Conservation (phyloP, 2,797 vertebrate genomes). For the Sebastes umbrosus region DNA sequence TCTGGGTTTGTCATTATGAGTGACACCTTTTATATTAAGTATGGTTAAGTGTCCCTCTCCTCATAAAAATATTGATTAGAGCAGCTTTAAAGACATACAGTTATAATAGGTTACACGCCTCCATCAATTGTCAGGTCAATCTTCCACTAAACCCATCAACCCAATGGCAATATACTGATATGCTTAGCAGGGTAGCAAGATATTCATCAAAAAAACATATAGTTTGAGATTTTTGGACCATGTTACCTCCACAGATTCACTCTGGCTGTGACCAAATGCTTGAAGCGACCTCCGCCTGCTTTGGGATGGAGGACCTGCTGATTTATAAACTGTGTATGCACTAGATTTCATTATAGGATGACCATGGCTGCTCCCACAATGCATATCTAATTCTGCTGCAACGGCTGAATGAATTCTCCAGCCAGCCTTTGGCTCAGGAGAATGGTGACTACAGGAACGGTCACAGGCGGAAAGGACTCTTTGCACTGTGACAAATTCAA, state of each 20-base stretch:
- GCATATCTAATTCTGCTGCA: slow-evolving; percentile 29
- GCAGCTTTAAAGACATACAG: not conserved
- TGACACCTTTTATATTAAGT: not conserved
- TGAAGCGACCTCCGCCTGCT: not conserved
- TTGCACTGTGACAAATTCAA: slow-evolving; percentile 22
- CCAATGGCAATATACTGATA: not conserved
- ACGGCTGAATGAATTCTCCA: not conserved
- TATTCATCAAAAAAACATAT: not conserved
- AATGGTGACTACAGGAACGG: not conserved
- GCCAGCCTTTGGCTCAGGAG: not conserved
- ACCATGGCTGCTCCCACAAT: not conserved
- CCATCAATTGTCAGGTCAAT: not conserved
- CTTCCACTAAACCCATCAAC: not conserved
- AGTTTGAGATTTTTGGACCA: not conserved
- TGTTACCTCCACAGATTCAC: not conserved
- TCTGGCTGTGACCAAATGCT: not conserved
- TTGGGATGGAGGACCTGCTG: not conserved
- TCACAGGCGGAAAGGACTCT: slow-evolving; percentile 6
- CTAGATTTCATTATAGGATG: not conserved
- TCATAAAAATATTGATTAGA: too few relatives aligned
- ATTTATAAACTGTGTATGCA: not conserved
- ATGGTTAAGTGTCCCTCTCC: not conserved
- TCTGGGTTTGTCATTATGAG: too few relatives aligned
- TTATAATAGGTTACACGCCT: not conserved
- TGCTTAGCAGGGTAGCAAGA: not conserved